These are phyloP conservation scores for Pantherophis guttatus DNA, from an alignment of 2,113 vertebrate genomes.

Conservation along the genomic window DNA sequence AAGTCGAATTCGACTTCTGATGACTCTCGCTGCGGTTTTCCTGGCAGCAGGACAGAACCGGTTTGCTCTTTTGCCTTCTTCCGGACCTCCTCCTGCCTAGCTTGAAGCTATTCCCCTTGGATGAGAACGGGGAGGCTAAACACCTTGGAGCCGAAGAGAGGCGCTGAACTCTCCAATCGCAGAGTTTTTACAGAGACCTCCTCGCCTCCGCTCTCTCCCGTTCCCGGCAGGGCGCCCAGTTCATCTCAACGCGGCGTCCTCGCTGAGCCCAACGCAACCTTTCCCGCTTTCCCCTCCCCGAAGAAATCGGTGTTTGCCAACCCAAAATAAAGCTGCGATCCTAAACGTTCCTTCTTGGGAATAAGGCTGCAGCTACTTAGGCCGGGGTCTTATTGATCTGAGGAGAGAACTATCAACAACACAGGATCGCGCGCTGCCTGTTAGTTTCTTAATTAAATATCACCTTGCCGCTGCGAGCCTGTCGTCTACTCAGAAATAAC, in stretches of 20 bases:
- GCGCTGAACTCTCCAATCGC: neutral
- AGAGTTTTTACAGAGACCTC: neutral
- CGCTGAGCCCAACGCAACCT: neutral
- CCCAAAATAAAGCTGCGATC: neutral
- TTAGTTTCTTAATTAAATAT: neutral
- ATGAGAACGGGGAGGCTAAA: neutral
- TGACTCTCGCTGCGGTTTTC: neutral
- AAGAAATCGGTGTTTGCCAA: neutral
- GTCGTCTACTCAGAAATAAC: neutral
- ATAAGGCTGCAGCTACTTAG: neutral
- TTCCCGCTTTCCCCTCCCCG: rapidly evolving
- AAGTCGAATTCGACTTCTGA: neutral
- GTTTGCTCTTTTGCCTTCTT: neutral
- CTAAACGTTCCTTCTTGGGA: neutral
- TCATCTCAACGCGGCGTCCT: neutral
- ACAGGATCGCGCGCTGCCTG: neutral
- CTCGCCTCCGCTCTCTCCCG: neutral
- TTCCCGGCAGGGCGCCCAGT: neutral
- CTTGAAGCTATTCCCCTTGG: neutral
- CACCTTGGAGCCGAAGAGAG: neutral
- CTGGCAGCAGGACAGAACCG: neutral
- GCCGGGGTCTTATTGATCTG: neutral
- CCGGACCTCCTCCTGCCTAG: neutral
- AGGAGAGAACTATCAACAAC: neutral
- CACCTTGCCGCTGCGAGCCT: neutral